Conservation (phyloP, 2,888 invertebrate species). For the Ethmia dodecea region DNA sequence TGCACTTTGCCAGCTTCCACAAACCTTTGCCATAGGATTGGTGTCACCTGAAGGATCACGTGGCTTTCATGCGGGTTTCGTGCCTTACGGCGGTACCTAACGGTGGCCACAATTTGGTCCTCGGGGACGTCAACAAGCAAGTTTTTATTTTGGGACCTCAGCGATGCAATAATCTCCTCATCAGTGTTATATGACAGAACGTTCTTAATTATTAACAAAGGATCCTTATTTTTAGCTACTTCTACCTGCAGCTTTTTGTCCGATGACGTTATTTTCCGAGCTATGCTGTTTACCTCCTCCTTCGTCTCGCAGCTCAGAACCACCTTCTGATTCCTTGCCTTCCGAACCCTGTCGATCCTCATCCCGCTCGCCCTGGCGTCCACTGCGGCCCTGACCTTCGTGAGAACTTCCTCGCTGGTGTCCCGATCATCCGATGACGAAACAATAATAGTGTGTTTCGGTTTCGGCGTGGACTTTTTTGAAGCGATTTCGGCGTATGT, state of each 20-base stretch:
- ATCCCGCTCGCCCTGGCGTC: not conserved
- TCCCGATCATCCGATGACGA: no score
- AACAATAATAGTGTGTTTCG: no score
- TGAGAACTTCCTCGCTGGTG: no score
- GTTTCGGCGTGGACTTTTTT: no score
- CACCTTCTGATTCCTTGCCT: not conserved
- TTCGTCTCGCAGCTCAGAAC: not conserved
- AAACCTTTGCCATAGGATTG: no score
- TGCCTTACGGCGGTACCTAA: slow-evolving; percentile 5
- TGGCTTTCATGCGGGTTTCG: slow-evolving; percentile 13
- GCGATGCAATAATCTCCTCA: slow-evolving; percentile 10
- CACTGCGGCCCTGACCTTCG: no score
- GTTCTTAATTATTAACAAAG: not conserved
- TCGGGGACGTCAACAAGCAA: not conserved
- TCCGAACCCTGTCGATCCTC: not conserved
- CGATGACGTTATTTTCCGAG: no score
- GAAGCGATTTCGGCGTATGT: no score
- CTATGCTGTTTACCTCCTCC: no score
- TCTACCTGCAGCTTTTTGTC: no score
- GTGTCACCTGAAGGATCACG: no score
- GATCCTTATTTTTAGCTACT: no score
- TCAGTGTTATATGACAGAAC: slow-evolving; percentile 7
- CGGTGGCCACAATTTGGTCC: not conserved
- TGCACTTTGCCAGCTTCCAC: not conserved
- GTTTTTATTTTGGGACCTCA: slow-evolving; percentile 8